Base-by-base conservation (phyloP, 2,888 invertebrate species). In the Spodoptera exigua region DNA sequence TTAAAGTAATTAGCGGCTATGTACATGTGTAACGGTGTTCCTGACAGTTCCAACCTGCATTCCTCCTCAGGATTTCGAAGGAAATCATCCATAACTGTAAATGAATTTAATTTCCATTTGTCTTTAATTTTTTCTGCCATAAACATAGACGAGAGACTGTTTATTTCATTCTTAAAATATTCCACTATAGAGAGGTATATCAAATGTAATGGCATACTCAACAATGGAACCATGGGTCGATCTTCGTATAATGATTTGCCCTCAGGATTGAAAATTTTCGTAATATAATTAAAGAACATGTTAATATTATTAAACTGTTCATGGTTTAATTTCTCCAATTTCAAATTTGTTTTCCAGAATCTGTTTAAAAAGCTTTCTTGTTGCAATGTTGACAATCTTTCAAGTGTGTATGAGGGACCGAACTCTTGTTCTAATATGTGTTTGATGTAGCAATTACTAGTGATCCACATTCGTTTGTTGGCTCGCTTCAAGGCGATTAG, bases 21-120 rank as follows among this genome's bases (percentile, higher is more conserved):
- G 44, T 84, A 84, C 59, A 85, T 74, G 57, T 83, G 81, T 14
- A 85, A 71, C 11, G 85, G 85, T 32, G 82, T 85, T n/a, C 79
- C 81, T 1, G 82, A 70, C 18, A 84, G 67, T 32, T 80, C 76
- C 10, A 72, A 60, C 0, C 74, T 59, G 44, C 78, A 59, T 13
- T 76, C 70, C 56, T 78, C 74, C 12, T 71, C 66, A 2, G 68
- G 68, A 43, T 62, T 62, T 34, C 79, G 76, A 18, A 83, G 60
- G 11, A 70, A 73, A 5, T 62, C 60, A 44, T 81, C 82, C 3
- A 82, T n/a, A 0, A 51, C 35, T 18, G 78, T 73, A 13, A 70
- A 81, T 27, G 62, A 49, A 54, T 82, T 57, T 14, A 81, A 57
- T 4, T 56, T 53, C 41, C 74, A 78, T 44, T 80, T 73, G 17